Conservation (phyloP, 2,113 vertebrate genomes). For the Podocnemis expansa region DNA sequence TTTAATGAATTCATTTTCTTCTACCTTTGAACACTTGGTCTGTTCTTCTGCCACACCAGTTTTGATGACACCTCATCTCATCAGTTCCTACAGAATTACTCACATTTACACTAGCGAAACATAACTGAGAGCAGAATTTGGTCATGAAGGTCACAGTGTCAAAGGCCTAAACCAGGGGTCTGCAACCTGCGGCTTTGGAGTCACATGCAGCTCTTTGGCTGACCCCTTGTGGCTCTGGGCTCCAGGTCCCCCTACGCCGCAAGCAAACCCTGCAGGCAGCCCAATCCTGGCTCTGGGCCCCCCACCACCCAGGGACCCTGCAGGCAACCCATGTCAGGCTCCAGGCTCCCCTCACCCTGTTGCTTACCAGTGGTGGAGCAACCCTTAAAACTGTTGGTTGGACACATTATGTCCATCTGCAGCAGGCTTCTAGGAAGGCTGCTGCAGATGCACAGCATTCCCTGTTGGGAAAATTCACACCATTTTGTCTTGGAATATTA, state of each 20-base stretch:
- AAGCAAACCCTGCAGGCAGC: too few relatives aligned
- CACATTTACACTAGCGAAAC: not conserved
- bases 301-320: too few relatives aligned
- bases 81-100: not conserved
- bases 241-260: too few relatives aligned
- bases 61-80: not conserved
- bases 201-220: too few relatives aligned
- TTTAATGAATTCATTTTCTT: not conserved
- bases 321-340: too few relatives aligned
- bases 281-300: too few relatives aligned
- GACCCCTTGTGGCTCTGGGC: too few relatives aligned
- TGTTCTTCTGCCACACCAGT: not conserved
- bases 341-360: too few relatives aligned
- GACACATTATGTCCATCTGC: accelerated
- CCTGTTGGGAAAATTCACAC: not conserved
- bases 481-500: not conserved
- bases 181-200: too few relatives aligned
- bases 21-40: not conserved
- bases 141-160: not conserved
- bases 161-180: not conserved
- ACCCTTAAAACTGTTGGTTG: not conserved
- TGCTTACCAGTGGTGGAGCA: not conserved
- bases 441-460: not conserved
- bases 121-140: not conserved
- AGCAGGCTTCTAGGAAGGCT: not conserved